Evolutionary conservation across 2,888 invertebrate species (phyloP).

Genomic region (Sepiola atlantica): DNA sequence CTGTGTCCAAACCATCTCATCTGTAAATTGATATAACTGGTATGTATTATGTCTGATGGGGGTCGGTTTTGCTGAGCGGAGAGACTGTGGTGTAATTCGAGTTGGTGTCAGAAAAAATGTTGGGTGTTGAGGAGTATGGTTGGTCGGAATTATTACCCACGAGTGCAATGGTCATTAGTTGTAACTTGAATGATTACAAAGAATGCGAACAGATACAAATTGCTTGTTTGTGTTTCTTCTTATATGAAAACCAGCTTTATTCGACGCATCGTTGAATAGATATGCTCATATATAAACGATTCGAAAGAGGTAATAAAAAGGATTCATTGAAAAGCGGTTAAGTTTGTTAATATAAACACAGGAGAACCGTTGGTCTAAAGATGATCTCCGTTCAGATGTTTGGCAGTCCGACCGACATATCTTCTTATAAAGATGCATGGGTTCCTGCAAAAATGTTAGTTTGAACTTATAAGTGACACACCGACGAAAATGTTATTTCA

Average conservation of each 20-base stretch:
- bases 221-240: neutral
- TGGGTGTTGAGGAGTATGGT: neutral
- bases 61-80: neutral
- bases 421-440: no score
- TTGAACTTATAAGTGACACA: no score
- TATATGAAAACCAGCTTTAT: neutral
- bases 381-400: no score
- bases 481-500: no score
- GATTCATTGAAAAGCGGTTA: neutral
- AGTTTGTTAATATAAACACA: no score
- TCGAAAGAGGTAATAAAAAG: neutral
- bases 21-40: neutral
- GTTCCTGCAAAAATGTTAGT: no score
- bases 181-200: neutral
- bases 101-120: neutral
- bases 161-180: neutral
- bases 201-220: neutral
- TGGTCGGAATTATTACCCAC: neutral
- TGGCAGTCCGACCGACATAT: no score
- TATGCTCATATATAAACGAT: neutral
- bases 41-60: neutral
- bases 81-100: neutral
- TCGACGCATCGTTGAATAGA: neutral
- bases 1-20: conserved; percentile 6
- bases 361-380: no score